These are phyloP conservation scores for Melikaiella ostensackeni DNA, from an alignment of 2,888 invertebrate species.

Conservation along the genomic window DNA sequence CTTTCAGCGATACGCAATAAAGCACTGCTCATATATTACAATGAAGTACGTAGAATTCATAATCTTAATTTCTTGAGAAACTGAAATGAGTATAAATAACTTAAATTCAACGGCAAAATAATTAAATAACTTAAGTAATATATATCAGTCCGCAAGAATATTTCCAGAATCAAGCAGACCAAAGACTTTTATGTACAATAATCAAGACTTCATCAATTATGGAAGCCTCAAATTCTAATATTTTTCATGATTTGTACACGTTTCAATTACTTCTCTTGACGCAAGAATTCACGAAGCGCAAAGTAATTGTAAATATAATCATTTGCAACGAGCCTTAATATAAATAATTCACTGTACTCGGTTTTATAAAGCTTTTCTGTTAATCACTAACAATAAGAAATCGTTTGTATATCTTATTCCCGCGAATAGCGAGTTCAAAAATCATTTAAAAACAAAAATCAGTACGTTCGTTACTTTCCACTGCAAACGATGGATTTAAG, in stretches of 20 bases:
- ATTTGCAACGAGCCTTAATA: conserved; percentile 15
- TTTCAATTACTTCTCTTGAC: not conserved
- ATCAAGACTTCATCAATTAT: conserved; percentile 22
- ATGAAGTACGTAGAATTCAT: conserved; percentile 13
- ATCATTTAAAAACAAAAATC: not conserved
- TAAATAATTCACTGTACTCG: conserved; percentile 29
- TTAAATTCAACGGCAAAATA: conserved; percentile 21
- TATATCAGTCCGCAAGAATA: conserved; percentile 28
- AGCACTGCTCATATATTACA: conserved; percentile 18
- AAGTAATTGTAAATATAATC: conserved; percentile 14
- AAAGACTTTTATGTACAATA: conserved; percentile 28
- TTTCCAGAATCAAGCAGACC: conserved; percentile 22
- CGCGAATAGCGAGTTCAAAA: conserved; percentile 15
- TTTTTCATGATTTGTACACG: conserved; percentile 24
- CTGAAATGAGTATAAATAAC: conserved; percentile 34
- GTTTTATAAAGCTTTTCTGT: conserved; percentile 29
- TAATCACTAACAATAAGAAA: conserved; percentile 12
- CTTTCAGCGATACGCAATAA: conserved; percentile 19
- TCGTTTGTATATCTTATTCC: conserved; percentile 1
- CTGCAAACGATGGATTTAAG: conserved; percentile 6
- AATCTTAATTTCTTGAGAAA: conserved; percentile 12
- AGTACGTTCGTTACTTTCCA: conserved; percentile 18
- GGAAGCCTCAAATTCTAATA: conserved; percentile 9
- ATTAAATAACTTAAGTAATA: conserved; percentile 38
- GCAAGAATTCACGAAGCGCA: not conserved